Percentiles rank a stretch among this genome's conserved stretches.
Conservation (phyloP, 2,113 vertebrate species). For the Mus pahari region DNA sequence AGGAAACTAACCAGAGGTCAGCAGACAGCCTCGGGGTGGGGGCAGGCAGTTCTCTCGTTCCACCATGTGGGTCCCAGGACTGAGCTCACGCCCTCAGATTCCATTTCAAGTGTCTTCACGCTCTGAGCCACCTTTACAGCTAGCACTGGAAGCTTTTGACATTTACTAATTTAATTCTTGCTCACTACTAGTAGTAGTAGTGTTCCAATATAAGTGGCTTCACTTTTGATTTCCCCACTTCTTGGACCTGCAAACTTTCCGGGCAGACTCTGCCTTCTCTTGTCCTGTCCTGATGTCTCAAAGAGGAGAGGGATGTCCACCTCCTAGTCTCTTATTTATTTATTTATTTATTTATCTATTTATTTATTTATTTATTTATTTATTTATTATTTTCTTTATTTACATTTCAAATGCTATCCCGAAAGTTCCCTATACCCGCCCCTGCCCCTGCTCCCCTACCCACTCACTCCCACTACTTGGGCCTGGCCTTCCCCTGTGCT, state of each 20-base stretch:
- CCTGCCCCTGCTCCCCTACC: too few species aligned
- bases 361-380: too few species aligned
- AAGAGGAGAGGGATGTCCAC: too few species aligned
- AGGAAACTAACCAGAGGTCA: too few species aligned
- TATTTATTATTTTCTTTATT: too few species aligned
- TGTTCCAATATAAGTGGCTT: conserved; percentile 26
- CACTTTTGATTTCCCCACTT: not conserved
- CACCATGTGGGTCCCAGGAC: too few species aligned
- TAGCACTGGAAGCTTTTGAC: not conserved
- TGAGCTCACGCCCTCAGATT: not conserved
- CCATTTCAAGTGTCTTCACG: too few species aligned
- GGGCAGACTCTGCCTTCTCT: not conserved
- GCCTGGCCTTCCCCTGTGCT: too few species aligned
- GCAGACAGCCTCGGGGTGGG: not conserved
- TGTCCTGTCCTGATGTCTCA: not conserved
- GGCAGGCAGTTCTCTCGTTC: not conserved
- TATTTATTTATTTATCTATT: too few species aligned
- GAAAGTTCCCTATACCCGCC: too few species aligned
- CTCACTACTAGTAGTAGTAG: not conserved
- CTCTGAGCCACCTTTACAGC: not conserved
- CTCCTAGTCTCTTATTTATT: not conserved
- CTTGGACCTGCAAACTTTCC: not conserved
- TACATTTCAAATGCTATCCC: too few species aligned
- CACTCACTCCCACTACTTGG: too few species aligned
- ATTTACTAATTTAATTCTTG: not conserved